Percentiles rank a stretch among this genome's conserved stretches.
phyloP scores from a whole-genome alignment of 2,113 vertebrate genomes.

The Trochalopteron elliotii region DNA sequence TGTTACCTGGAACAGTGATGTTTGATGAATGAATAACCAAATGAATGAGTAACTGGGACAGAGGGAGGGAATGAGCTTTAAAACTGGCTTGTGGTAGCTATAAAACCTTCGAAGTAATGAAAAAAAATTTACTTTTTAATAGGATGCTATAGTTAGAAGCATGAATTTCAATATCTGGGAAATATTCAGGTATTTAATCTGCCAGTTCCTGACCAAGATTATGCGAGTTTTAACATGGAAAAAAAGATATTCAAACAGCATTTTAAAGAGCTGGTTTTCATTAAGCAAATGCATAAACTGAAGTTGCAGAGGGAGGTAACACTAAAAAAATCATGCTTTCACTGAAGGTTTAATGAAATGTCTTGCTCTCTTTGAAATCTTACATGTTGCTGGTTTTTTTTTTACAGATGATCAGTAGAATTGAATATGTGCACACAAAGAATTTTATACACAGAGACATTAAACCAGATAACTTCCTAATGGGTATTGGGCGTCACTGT shows the following conservation, averaged over 20 bases:
- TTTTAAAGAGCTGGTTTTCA: not conserved
- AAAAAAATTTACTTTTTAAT: not conserved
- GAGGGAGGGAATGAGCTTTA: not conserved
- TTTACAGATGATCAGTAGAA: conserved; percentile 99
- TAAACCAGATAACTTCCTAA: conserved; percentile 99
- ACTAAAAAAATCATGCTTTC: not conserved
- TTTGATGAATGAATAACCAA: not conserved
- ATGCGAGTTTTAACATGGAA: not conserved
- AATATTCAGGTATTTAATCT: not conserved
- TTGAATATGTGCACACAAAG: conserved; percentile 99
- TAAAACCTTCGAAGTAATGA: not conserved
- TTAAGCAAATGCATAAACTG: not conserved
- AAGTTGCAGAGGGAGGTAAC: not conserved
- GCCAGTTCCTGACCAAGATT: not conserved
- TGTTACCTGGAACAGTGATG: not conserved
- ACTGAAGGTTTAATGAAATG: not conserved
- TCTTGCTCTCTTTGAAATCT: too few species aligned
- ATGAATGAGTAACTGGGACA: not conserved
- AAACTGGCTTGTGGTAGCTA: not conserved
- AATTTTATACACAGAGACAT: conserved; percentile 99
- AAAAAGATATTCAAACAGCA: not conserved
- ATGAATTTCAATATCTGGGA: not conserved
- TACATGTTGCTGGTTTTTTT: not conserved
- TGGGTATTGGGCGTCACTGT: conserved; percentile 99
- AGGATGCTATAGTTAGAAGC: not conserved